Percentiles rank a stretch among this genome's conserved stretches.
phyloP scores from a whole-genome alignment of 1,140 invertebrate species.

The Neodiprion lecontei region DNA sequence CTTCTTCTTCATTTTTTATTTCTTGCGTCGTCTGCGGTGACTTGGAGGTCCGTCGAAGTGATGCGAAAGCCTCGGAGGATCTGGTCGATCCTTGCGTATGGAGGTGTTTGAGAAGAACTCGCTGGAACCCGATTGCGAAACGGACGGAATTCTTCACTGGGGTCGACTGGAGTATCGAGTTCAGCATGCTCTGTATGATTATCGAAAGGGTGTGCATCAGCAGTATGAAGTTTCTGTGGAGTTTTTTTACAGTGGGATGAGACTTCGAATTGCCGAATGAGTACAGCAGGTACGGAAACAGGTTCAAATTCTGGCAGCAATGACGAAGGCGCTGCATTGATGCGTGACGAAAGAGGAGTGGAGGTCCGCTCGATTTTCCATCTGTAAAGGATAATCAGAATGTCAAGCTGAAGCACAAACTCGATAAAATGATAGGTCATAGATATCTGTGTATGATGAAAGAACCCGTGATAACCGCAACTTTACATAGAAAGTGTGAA shows the following conservation, averaged over 20 bases:
- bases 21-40: constrained; percentile 17
- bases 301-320: constrained; percentile 58
- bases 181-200: neutral
- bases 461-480: too few species aligned
- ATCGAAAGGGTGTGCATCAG: neutral
- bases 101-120: constrained; percentile 2
- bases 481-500: too few species aligned
- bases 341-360: constrained; percentile 47
- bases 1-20: constrained; percentile 21
- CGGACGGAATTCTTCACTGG: neutral
- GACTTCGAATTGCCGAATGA: constrained; percentile 55
- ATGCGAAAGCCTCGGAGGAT: neutral
- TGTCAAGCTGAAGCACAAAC: too few species aligned
- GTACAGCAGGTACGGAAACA: constrained; percentile 55
- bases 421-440: too few species aligned
- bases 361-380: constrained; percentile 51
- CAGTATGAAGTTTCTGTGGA: constrained; percentile 41
- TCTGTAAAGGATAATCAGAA: constrained; percentile 39
- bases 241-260: constrained; percentile 46
- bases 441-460: too few species aligned
- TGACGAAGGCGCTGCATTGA: constrained; percentile 58
- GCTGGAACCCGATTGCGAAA: neutral
- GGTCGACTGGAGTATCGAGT: neutral
- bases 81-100: neutral
- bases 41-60: neutral